Evolutionary conservation across 2,113 vertebrate species (phyloP), one percentile per base, ranked within the genome.

Genomic region (Silurus meridionalis): DNA sequence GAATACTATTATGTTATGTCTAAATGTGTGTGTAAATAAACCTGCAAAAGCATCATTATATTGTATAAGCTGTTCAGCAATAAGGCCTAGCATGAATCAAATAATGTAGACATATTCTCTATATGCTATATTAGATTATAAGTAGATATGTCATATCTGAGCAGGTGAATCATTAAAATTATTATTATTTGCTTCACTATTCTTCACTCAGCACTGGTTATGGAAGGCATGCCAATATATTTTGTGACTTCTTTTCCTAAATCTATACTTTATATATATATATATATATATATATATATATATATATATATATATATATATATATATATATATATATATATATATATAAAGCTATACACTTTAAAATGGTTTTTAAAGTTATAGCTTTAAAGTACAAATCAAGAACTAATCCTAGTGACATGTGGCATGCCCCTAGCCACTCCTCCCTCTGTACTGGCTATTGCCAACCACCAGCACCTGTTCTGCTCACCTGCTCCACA

Each of bases 401-500:
- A 37, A 46, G 67, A 21, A 21, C 25, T 60, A 58, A n/a, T 46
- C 8, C 52, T 75, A 17, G 83, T 60, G 71, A 58, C 83, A 84
- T 55, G 53, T 84, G 83, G 69, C 23, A 75, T 84, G 83, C 55
- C 71, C 21, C 53, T 74, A 46, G 83, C 69, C 28, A 74, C 83
- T 72, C 83, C 83, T 60, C 80, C 80, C 61, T 66, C 23, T 67
- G 48, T 53, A 66, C 81, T 82, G 80, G 19, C 6, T 46, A 50
- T 17, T 6, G 0, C 83, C 67, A 58, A 72, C 83, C 57, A 72
- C 55, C 57, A 14, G 46, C 83, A 75, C 57, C 58, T 84, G 53
- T 74, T 84, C 57, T 74, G 57, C 69, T 84, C 83, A 60, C 53
- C 67, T 60, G 71, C 83, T 84, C 37, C 46, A 57, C 69, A 84